Conservation (phyloP, 1,140 invertebrate genomes). For the Drosophila athabasca region DNA sequence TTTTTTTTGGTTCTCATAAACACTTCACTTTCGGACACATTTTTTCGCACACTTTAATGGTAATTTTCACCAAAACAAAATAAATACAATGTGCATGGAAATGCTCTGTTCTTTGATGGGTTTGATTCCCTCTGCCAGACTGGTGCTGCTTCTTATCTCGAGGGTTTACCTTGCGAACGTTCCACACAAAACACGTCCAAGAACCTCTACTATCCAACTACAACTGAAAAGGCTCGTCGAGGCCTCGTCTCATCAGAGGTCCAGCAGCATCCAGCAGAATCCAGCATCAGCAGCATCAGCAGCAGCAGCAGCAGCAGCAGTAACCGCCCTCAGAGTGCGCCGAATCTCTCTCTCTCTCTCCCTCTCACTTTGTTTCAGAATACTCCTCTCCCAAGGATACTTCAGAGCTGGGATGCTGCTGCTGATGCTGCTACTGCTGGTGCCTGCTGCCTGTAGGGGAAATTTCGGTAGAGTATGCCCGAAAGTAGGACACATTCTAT, state of each 20-base stretch:
- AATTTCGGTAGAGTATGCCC: conserved; percentile 55
- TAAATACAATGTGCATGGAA: too few relatives aligned
- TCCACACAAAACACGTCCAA: conserved; percentile 72
- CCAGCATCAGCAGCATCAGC: conserved; percentile 32
- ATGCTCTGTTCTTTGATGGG: too few relatives aligned
- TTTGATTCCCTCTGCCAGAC: too few relatives aligned
- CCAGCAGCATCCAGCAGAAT: conserved; percentile 24
- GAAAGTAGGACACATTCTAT: conserved; percentile 74
- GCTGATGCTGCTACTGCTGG: conserved; percentile 4
- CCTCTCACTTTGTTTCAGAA: not conserved
- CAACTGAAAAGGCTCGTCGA: conserved; percentile 70
- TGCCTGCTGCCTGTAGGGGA: conserved; percentile 48
- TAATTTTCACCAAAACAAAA: too few relatives aligned
- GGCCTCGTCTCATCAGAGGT: conserved; percentile 30
- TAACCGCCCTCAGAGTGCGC: conserved; percentile 71
- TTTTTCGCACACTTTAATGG: too few relatives aligned
- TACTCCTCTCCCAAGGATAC: too few relatives aligned
- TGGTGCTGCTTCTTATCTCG: conserved; percentile 4
- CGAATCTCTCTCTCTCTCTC: conserved; percentile 54
- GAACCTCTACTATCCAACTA: conserved; percentile 81
- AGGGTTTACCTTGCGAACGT: conserved; percentile 76
- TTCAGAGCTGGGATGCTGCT: conserved; percentile 5
- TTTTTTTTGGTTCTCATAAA: not conserved
- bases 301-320: conserved; percentile 38
- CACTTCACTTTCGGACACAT: not conserved